Percentiles rank a stretch among this genome's conserved stretches.
phyloP scores from a whole-genome alignment of 2,888 invertebrate species.

The Boloria euphrosyne region DNA sequence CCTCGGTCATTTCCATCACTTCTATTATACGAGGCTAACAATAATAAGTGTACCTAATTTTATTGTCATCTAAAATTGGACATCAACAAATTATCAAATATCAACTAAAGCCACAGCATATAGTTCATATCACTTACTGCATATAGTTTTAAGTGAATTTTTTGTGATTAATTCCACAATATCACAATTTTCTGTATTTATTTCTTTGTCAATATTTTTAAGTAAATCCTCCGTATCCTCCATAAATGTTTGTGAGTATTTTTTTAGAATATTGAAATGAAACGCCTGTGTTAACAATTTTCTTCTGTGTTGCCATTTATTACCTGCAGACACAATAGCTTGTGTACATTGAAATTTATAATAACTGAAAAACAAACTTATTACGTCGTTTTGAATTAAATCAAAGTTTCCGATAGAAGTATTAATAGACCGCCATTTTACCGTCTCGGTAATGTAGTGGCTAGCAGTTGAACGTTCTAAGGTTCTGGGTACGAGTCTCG shows the following conservation, averaged over 20 bases:
- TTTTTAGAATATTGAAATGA: constrained; percentile 67
- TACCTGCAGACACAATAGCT: constrained; percentile 41
- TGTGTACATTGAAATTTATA: constrained; percentile 35
- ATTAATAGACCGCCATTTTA: no score
- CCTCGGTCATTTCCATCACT: no score
- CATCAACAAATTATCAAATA: no score
- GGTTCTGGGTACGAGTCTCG: no score
- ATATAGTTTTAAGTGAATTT: constrained; percentile 39
- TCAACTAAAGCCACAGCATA: not conserved
- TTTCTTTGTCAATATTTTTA: constrained; percentile 39
- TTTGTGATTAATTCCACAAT: constrained; percentile 72
- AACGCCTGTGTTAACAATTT: constrained; percentile 73
- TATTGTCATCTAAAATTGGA: no score
- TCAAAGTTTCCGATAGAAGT: no score
- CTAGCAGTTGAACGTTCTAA: no score
- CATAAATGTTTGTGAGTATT: constrained; percentile 59
- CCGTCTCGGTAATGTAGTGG: no score
- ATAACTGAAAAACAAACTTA: constrained; percentile 24
- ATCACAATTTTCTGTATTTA: constrained; percentile 47
- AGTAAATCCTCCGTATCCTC: constrained; percentile 57
- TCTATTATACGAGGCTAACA: no score
- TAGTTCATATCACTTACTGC: constrained; percentile 21
- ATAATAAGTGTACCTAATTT: no score
- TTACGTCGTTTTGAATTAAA: constrained; percentile 1
- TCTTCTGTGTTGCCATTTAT: constrained; percentile 66